phyloP scores from a whole-genome alignment of 2,113 vertebrate genomes.

The Philantomba maxwellii region DNA sequence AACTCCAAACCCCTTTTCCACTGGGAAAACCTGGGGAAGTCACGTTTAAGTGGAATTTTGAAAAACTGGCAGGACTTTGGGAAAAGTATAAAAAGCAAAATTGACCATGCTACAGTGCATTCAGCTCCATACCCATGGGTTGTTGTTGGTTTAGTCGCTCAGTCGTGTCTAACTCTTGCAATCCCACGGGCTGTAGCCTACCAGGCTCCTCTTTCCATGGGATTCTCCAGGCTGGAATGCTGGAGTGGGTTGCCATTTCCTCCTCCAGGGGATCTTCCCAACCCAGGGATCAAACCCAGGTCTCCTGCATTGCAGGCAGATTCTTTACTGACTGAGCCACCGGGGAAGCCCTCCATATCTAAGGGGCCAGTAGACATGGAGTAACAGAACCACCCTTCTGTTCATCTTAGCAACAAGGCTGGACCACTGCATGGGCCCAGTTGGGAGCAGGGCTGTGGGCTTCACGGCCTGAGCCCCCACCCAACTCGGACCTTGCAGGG shows the following conservation, averaged over 20 bases:
- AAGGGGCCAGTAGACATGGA: neutral
- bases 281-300: neutral
- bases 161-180: neutral
- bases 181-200: neutral
- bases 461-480: neutral
- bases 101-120: neutral
- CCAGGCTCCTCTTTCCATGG: neutral
- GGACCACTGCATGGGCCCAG: neutral
- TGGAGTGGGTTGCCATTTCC: neutral
- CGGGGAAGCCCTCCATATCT: neutral
- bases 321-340: neutral
- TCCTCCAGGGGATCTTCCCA: neutral
- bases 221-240: neutral
- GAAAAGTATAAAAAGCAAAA: neutral
- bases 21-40: neutral
- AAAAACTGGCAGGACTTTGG: neutral
- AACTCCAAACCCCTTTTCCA: neutral
- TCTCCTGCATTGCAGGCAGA: neutral
- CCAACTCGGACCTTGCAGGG: neutral
- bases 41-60: neutral
- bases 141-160: neutral
- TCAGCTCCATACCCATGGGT: neutral
- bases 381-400: neutral
- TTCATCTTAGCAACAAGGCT: neutral
- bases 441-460: neutral